Conservation (phyloP, 2,113 vertebrate genomes). For the Tenebrosternarchus preto region DNA sequence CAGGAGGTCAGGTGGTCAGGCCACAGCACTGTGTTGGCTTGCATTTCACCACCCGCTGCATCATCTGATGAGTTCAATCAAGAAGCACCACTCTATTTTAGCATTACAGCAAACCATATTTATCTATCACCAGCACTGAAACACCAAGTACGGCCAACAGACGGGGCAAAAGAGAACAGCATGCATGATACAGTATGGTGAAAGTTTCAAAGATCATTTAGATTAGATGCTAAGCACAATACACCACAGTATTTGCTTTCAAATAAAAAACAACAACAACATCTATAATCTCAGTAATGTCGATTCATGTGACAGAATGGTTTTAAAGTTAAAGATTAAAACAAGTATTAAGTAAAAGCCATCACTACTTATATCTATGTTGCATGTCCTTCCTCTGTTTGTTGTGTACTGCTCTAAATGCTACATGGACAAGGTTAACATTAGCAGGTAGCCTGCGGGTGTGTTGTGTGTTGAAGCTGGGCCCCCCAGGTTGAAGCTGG, state of each 20-base stretch:
- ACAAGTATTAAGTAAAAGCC: not conserved
- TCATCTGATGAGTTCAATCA: not conserved
- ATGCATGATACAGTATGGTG: not conserved
- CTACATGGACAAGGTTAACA: not conserved
- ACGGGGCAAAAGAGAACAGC: no score
- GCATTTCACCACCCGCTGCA: no score
- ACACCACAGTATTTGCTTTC: not conserved
- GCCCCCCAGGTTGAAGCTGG: no score
- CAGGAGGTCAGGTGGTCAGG: not conserved
- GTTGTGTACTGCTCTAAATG: conserved; percentile 4
- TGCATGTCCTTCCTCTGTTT: not conserved
- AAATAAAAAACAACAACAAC: no score
- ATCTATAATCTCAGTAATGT: not conserved
- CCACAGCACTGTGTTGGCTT: not conserved
- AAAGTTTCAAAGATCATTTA: not conserved
- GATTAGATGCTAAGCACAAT: not conserved
- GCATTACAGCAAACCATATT: not conserved
- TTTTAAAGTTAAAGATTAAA: not conserved
- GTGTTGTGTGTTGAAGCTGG: not conserved
- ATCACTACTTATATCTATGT: not conserved
- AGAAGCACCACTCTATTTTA: not conserved
- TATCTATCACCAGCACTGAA: not conserved
- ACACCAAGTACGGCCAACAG: not conserved
- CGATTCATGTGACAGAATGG: not conserved
- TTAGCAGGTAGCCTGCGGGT: not conserved